These are phyloP conservation scores for Cyrtonyx montezumae DNA, from an alignment of 2,113 vertebrate genomes.

Conservation along the genomic window DNA sequence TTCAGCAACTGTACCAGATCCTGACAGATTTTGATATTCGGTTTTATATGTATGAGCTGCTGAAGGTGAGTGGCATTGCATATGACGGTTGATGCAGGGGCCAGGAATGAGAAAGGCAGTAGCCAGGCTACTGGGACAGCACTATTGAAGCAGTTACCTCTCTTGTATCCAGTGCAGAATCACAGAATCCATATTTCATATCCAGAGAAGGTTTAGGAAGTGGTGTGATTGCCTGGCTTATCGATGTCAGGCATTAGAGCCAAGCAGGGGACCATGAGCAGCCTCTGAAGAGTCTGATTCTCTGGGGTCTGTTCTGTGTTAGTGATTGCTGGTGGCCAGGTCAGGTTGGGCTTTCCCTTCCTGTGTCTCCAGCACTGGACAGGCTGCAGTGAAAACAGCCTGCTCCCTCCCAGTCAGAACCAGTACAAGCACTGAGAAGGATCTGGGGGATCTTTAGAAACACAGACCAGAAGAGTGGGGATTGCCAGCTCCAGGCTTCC, in stretches of 20 bases:
- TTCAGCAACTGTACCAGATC: conserved; percentile 98
- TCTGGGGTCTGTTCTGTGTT: not conserved
- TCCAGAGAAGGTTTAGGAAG: not conserved
- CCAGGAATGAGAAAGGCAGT: not conserved
- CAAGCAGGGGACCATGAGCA: not conserved
- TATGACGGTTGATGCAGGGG: not conserved
- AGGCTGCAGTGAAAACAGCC: not conserved
- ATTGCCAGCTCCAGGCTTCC: not conserved
- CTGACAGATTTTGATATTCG: conserved; percentile 98
- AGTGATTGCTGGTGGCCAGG: not conserved
- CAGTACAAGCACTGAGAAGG: not conserved
- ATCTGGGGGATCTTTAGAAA: not conserved
- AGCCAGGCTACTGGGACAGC: not conserved
- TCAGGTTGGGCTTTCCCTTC: not conserved
- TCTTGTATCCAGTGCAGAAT: not conserved
- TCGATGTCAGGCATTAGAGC: not conserved
- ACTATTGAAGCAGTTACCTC: not conserved
- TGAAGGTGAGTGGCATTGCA: conserved; percentile 88
- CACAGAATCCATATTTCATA: not conserved
- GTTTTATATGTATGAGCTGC: conserved; percentile 99
- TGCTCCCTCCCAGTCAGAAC: not conserved
- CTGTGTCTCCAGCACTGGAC: not conserved
- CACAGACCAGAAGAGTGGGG: not conserved
- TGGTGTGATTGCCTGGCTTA: not conserved
- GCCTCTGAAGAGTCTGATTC: not conserved